Conservation (phyloP, 2,113 vertebrate species). For the Albula glossodonta region DNA sequence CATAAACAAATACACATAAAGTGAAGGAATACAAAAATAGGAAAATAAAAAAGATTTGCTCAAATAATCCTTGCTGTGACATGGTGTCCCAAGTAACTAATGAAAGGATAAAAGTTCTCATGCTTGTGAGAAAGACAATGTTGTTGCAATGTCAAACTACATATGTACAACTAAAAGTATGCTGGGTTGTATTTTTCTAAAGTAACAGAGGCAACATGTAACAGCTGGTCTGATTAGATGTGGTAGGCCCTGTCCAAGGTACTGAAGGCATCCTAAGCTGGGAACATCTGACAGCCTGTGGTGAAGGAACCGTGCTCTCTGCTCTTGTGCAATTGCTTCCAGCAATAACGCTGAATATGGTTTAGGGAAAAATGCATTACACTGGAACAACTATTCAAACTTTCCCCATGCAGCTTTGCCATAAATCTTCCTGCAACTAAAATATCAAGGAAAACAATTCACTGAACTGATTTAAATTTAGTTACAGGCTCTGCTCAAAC, state of each 20-base stretch:
- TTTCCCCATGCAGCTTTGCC: too few relatives aligned
- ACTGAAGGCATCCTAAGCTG: neutral
- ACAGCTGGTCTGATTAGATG: neutral
- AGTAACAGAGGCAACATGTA: neutral
- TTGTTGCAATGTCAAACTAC: neutral
- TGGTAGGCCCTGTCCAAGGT: neutral
- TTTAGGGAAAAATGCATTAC: too few relatives aligned
- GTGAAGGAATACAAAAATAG: neutral
- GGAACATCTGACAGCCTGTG: too few relatives aligned
- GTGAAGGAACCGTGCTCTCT: too few relatives aligned
- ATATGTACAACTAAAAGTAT: neutral
- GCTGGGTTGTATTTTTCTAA: neutral
- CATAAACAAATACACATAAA: neutral
- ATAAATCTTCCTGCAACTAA: neutral
- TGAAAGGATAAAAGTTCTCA: too few relatives aligned
- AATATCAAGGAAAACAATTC: neutral
- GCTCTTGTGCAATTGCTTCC: too few relatives aligned
- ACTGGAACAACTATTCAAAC: too few relatives aligned
- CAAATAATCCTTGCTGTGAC: neutral
- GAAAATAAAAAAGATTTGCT: neutral
- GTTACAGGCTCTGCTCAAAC: neutral
- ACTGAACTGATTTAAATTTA: neutral
- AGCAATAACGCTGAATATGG: too few relatives aligned
- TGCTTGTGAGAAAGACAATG: too few relatives aligned
- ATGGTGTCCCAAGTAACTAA: too few relatives aligned